A percentile compares a stretch with the other conserved stretches of the same genome.
Conservation (phyloP, 1,140 invertebrate genomes). For the Listronotus oregonensis region DNA sequence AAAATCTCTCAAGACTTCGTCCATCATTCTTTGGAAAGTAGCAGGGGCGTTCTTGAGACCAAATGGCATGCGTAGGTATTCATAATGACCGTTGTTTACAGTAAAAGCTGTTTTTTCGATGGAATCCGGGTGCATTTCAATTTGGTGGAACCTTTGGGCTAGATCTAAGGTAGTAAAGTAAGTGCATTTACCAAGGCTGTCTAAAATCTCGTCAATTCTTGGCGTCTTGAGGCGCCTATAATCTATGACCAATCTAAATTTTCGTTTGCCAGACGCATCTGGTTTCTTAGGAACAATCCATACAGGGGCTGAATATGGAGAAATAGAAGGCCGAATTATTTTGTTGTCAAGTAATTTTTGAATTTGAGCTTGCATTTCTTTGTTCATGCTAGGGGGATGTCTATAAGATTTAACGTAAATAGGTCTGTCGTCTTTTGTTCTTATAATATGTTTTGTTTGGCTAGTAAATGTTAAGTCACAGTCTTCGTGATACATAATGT, state of each 20-base stretch:
- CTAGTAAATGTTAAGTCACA: constrained; percentile 4
- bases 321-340: constrained; percentile 48
- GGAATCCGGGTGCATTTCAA: too few species aligned
- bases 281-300: constrained; percentile 53
- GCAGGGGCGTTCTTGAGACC: constrained; percentile 55
- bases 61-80: constrained; percentile 34
- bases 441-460: constrained; percentile 14
- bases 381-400: constrained; percentile 25
- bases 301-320: constrained; percentile 46
- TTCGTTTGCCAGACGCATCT: constrained; percentile 47
- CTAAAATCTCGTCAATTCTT: constrained; percentile 43
- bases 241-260: constrained; percentile 55
- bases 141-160: too few species aligned
- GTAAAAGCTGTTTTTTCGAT: too few species aligned
- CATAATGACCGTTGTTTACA: too few species aligned
- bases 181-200: too few species aligned
- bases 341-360: constrained; percentile 42
- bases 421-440: constrained; percentile 4
- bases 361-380: constrained; percentile 38
- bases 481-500: constrained; percentile 5
- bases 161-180: too few species aligned
- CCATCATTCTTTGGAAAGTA: too few species aligned
- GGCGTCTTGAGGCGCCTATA: constrained; percentile 52
- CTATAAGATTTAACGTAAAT: constrained; percentile 38
- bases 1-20: too few species aligned